A percentile compares a stretch with the other conserved stretches of the same genome.
Evolutionary conservation across 2,797 vertebrate genomes (phyloP).

Genomic region (Neoniphon sammara): DNA sequence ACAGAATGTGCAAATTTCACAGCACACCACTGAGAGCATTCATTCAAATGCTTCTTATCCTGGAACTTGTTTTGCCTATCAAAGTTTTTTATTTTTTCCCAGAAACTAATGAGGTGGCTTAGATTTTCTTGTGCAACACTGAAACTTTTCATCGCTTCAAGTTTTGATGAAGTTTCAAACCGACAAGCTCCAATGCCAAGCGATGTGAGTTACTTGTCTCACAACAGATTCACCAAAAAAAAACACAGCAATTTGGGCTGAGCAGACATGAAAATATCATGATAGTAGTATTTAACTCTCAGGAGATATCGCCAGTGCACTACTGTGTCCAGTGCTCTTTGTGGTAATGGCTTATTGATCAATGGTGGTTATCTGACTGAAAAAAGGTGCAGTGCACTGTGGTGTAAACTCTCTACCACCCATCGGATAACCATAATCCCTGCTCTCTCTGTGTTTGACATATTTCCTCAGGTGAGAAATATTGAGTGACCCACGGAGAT

Average conservation of each 20-base stretch:
- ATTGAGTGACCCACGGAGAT: conserved; percentile 71
- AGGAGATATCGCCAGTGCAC: conserved; percentile 16
- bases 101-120: conserved; percentile 19
- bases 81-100: conserved; percentile 34
- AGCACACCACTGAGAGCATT: conserved; percentile 21
- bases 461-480: conserved; percentile 73
- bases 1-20: conserved; percentile 31
- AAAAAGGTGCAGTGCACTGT: conserved; percentile 44
- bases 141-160: conserved; percentile 10
- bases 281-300: conserved; percentile 41
- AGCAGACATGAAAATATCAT: neutral
- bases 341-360: conserved; percentile 73
- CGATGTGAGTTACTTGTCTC: conserved; percentile 20
- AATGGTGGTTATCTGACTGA: conserved; percentile 57
- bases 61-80: conserved; percentile 52
- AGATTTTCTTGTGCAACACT: conserved; percentile 6
- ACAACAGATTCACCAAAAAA: neutral
- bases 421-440: conserved; percentile 72
- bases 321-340: conserved; percentile 45
- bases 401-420: conserved; percentile 40
- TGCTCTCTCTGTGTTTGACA: conserved; percentile 58
- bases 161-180: conserved; percentile 61
- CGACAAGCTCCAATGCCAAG: conserved; percentile 34
- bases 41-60: conserved; percentile 38
- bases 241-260: neutral